Evolutionary conservation across 2,888 invertebrate species (phyloP).

Genomic region (Macrophya alboannulata): DNA sequence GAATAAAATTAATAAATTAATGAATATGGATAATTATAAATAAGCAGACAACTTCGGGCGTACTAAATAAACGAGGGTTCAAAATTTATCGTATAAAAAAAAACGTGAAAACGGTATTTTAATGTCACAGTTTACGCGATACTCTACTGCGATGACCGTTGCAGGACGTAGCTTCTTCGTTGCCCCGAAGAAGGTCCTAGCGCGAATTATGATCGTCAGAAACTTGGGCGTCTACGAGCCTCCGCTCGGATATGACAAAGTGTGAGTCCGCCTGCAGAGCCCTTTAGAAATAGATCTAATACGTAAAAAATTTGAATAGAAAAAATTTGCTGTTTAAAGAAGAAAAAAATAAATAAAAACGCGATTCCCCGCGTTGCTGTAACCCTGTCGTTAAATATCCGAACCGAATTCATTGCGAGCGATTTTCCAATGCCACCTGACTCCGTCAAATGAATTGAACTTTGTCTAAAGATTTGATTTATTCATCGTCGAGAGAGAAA

Average conservation of each 20-base stretch:
- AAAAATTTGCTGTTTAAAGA: not conserved
- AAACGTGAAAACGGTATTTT: slow-evolving; percentile 19
- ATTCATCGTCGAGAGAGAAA: not conserved
- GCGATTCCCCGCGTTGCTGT: not conserved
- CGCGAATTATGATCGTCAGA: slow-evolving; percentile 19
- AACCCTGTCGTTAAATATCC: not conserved
- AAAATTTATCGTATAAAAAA: not conserved
- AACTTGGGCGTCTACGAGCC: not conserved
- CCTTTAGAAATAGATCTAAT: not conserved
- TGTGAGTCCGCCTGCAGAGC: slow-evolving; percentile 22
- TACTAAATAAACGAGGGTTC: not conserved
- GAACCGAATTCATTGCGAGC: not conserved
- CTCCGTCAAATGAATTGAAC: not conserved
- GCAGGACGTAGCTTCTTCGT: slow-evolving; percentile 35
- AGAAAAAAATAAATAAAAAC: not conserved
- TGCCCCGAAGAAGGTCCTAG: not conserved
- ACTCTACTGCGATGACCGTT: slow-evolving; percentile 21
- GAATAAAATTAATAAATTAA: slow-evolving; percentile 15
- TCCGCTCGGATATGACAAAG: slow-evolving; percentile 18
- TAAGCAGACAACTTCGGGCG: not conserved
- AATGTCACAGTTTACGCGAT: slow-evolving; percentile 11
- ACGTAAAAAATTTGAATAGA: not conserved
- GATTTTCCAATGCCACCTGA: slow-evolving; percentile 30
- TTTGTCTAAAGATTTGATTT: not conserved
- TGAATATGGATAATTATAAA: not conserved